phyloP scores from a whole-genome alignment of 2,113 vertebrate species.

The Serinus canaria region DNA sequence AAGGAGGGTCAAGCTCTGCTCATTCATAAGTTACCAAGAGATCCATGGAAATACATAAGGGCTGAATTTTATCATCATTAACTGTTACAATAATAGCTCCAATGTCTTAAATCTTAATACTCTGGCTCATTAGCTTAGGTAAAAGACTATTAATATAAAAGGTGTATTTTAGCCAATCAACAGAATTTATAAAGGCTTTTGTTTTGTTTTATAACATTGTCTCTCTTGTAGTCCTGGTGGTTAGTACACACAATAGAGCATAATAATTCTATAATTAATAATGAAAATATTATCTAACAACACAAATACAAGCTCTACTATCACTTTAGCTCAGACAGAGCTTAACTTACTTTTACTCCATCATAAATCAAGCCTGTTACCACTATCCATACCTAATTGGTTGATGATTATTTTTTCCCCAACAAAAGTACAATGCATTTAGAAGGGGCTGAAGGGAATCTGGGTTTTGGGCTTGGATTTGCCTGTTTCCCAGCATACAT shows the following conservation, averaged over 20 bases:
- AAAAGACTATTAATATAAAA: constrained; percentile 23
- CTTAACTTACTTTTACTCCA: neutral
- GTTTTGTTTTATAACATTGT: constrained; percentile 11
- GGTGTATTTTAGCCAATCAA: constrained; percentile 13
- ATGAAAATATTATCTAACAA: neutral
- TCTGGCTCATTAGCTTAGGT: constrained; percentile 46
- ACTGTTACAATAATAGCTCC: constrained; percentile 7
- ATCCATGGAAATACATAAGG: neutral
- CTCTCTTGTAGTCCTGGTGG: neutral
- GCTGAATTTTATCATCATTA: constrained; percentile 38
- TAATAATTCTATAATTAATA: constrained; percentile 1
- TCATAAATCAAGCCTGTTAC: neutral
- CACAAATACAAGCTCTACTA: neutral
- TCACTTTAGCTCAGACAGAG: neutral
- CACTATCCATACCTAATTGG: neutral
- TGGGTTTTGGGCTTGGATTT: neutral
- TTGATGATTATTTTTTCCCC: neutral
- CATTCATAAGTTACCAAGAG: neutral
- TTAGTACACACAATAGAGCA: neutral
- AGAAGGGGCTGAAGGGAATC: neutral
- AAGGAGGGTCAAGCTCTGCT: neutral
- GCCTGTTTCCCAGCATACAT: neutral
- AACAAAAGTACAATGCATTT: neutral
- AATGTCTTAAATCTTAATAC: constrained; percentile 42
- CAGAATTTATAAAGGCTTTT: constrained; percentile 1